Percentiles rank a stretch among this genome's conserved stretches.
phyloP scores from a whole-genome alignment of 2,113 vertebrate species.

The Poeciliopsis retropinna region DNA sequence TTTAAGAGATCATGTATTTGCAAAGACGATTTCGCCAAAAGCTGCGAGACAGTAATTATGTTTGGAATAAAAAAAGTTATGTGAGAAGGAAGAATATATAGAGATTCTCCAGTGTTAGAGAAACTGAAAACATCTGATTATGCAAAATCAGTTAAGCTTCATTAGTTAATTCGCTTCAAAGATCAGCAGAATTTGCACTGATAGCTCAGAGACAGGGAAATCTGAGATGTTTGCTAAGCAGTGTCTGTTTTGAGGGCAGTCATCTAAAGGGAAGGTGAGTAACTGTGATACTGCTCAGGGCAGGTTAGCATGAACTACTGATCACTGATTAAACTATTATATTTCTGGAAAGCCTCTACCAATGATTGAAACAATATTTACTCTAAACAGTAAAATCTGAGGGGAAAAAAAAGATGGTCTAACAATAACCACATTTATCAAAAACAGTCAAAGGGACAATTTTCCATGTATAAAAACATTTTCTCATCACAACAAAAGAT shows the following conservation, averaged over 20 bases:
- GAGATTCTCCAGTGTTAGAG: slow-evolving; percentile 13
- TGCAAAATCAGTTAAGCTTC: background rate
- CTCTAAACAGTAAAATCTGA: background rate
- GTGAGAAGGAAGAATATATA: slow-evolving; percentile 27
- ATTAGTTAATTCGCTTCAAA: slow-evolving; percentile 17
- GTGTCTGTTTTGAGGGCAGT: slow-evolving; percentile 30
- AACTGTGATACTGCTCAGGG: slow-evolving; percentile 16
- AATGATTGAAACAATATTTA: background rate
- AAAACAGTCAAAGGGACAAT: background rate
- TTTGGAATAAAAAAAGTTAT: slow-evolving; percentile 34
- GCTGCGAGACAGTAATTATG: slow-evolving; percentile 45
- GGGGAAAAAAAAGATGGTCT: slow-evolving; percentile 4
- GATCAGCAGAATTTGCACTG: slow-evolving; percentile 17
- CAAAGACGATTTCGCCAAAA: slow-evolving; percentile 21
- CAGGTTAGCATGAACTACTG: slow-evolving; percentile 18
- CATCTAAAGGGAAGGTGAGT: slow-evolving; percentile 35
- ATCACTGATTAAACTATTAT: slow-evolving; percentile 2
- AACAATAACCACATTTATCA: background rate
- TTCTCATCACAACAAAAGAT: slow-evolving; percentile 18
- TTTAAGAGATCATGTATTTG: slow-evolving; percentile 10
- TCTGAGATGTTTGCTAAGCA: slow-evolving; percentile 33
- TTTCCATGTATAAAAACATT: background rate
- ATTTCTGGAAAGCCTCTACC: background rate
- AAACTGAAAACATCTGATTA: slow-evolving; percentile 1
- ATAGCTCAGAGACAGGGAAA: slow-evolving; percentile 14